Evolutionary conservation across 2,888 invertebrate genomes (phyloP).

Genomic region (Eumacrocentrus americanus): DNA sequence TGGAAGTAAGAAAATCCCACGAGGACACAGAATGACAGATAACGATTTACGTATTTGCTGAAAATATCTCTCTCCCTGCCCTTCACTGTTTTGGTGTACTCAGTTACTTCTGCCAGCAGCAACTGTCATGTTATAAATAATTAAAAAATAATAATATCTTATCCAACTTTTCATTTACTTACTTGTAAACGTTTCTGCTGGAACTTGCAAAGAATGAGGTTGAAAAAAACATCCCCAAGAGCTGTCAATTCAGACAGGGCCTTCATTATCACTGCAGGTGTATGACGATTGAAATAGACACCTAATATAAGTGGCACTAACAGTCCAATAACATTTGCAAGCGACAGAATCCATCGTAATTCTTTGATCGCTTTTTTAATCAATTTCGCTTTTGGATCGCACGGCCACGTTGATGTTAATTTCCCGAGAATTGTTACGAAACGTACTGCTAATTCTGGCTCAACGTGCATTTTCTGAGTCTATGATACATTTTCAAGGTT

Average conservation of each 20-base stretch:
- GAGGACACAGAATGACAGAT: constrained; percentile 39
- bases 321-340: constrained; percentile 34
- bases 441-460: not conserved
- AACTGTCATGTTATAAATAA: constrained; percentile 29
- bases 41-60: constrained; percentile 44
- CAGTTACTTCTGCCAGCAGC: constrained; percentile 40
- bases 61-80: constrained; percentile 35
- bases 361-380: constrained; percentile 31
- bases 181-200: constrained; percentile 44
- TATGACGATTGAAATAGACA: constrained; percentile 39
- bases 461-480: not conserved
- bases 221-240: constrained; percentile 41
- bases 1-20: constrained; percentile 40
- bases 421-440: constrained; percentile 34
- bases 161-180: constrained; percentile 5
- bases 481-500: not conserved
- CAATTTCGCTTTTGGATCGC: constrained; percentile 21
- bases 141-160: not conserved
- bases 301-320: constrained; percentile 41
- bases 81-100: constrained; percentile 34
- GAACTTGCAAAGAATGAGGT: constrained; percentile 44
- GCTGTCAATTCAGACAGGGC: constrained; percentile 46
- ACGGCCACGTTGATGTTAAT: constrained; percentile 44
- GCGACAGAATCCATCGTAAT: constrained; percentile 38
- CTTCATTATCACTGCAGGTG: constrained; percentile 40